Conservation (phyloP, 2,113 vertebrate genomes). For the Petrocephalus zakoni region DNA sequence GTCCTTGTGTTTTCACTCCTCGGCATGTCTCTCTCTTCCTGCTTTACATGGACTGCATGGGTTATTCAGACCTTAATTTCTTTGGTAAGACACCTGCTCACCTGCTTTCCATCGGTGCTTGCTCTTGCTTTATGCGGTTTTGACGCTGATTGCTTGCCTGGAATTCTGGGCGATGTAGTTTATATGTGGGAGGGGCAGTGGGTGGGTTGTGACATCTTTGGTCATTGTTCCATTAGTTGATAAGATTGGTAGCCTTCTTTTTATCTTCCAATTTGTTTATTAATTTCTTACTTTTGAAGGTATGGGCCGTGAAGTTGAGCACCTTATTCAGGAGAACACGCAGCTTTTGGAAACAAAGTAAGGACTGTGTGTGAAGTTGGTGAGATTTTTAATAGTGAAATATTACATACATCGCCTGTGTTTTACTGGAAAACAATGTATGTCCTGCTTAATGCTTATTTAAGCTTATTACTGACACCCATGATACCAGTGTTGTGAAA, state of each 20-base stretch:
- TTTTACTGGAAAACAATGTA: not conserved
- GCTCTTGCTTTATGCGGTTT: not conserved
- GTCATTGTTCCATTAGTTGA: not conserved
- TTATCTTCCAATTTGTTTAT: not conserved
- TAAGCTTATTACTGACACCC: not conserved
- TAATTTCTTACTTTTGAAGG: constrained; percentile 64
- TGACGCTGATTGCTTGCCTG: not conserved
- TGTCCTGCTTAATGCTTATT: not conserved
- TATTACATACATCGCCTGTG: not conserved
- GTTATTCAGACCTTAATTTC: constrained; percentile 82
- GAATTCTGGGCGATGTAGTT: not conserved
- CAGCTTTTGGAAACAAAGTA: constrained; percentile 97
- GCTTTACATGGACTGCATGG: constrained; percentile 72
- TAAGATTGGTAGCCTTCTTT: not conserved
- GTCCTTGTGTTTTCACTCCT: not conserved
- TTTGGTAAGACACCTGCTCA: constrained; percentile 80
- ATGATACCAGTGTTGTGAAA: not conserved
- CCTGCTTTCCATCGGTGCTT: constrained; percentile 47
- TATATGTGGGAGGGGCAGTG: not conserved
- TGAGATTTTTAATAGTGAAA: not conserved
- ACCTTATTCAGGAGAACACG: constrained; percentile 94
- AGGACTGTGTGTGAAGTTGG: constrained; percentile 33
- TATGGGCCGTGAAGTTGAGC: constrained; percentile 97
- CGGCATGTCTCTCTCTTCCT: constrained; percentile 39
- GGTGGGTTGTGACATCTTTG: not conserved